A percentile compares a stretch with the other conserved stretches of the same genome.
Evolutionary conservation across 2,888 invertebrate species (phyloP).

Genomic region (Chloroclysta siterata): DNA sequence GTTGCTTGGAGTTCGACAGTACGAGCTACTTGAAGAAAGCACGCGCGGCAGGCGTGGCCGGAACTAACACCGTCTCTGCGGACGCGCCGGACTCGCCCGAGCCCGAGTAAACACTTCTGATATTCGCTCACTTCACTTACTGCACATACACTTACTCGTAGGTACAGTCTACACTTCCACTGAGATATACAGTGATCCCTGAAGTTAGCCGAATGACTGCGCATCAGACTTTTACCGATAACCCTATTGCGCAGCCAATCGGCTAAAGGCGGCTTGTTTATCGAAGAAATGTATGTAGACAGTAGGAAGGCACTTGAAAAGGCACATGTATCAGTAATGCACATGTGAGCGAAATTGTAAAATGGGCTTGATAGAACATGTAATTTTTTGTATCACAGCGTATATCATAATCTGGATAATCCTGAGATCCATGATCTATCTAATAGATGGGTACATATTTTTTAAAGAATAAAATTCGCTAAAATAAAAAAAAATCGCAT

Average conservation of each 20-base stretch:
- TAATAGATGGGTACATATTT: no score
- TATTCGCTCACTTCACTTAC: constrained; percentile 38
- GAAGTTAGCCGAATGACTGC: constrained; percentile 2
- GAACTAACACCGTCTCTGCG: constrained; percentile 68
- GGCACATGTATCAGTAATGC: constrained; percentile 18
- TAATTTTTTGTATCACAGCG: constrained; percentile 24
- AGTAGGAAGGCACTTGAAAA: constrained; percentile 10
- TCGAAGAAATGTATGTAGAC: constrained; percentile 8
- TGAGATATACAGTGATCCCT: background rate
- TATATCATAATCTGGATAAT: background rate
- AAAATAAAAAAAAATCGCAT: no score
- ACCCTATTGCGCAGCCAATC: background rate
- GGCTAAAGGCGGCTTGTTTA: background rate
- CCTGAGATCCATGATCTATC: no score
- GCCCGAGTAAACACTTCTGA: constrained; percentile 66
- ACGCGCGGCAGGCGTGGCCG: constrained; percentile 64
- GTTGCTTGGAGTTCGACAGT: constrained; percentile 84
- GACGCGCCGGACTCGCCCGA: constrained; percentile 82
- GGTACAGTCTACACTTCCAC: constrained; percentile 9
- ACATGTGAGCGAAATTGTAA: constrained; percentile 20
- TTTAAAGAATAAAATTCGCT: no score
- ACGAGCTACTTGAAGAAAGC: constrained; percentile 78
- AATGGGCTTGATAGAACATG: constrained; percentile 18
- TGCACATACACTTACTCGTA: constrained; percentile 38
- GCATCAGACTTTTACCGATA: background rate